Conservation (phyloP, 2,797 vertebrate species). For the Hirundo rustica region DNA sequence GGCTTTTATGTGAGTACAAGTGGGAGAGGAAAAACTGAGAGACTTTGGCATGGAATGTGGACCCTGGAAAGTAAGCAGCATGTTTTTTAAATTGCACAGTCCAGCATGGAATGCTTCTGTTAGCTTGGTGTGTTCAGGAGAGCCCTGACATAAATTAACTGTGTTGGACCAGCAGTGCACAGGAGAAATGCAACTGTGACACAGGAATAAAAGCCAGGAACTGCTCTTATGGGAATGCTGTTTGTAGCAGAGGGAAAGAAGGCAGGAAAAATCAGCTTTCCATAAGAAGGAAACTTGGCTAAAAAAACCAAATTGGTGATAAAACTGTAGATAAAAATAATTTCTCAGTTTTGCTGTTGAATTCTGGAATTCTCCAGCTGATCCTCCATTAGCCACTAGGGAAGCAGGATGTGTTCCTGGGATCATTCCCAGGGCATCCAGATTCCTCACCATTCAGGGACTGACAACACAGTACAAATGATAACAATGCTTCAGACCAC, state of each 20-base stretch:
- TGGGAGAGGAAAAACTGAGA: background rate
- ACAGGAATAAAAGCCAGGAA: background rate
- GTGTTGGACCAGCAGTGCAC: background rate
- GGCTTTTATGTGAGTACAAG: background rate
- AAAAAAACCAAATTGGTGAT: background rate
- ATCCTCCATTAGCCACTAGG: background rate
- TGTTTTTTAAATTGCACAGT: background rate
- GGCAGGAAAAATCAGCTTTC: background rate
- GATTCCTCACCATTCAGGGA: background rate
- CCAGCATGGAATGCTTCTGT: background rate
- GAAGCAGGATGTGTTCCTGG: background rate
- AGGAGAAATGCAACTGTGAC: background rate
- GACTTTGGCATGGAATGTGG: background rate
- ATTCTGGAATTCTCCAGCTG: background rate
- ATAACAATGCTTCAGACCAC: conserved; percentile 38
- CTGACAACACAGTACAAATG: background rate
- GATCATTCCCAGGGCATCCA: background rate
- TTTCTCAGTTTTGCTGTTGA: background rate
- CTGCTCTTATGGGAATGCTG: background rate
- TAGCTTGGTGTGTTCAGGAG: background rate
- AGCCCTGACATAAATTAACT: background rate
- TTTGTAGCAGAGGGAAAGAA: background rate
- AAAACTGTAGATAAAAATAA: background rate
- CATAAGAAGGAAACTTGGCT: background rate
- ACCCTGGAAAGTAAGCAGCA: background rate